These are phyloP conservation scores for Mythimna pallens DNA, from an alignment of 2,888 invertebrate species.

Conservation along the genomic window DNA sequence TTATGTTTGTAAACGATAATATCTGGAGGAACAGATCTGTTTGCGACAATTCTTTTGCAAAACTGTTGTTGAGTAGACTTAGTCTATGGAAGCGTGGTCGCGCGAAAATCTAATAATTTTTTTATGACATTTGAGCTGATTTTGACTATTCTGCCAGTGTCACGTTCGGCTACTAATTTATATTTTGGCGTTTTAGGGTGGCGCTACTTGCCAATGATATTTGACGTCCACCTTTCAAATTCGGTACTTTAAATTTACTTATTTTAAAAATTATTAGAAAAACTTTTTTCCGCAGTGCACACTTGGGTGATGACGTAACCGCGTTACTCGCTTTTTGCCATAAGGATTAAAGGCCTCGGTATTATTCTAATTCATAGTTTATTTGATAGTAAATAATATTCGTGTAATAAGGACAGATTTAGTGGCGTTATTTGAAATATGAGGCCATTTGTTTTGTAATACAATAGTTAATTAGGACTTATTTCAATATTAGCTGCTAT, in stretches of 20 bases:
- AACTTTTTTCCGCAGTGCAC: not conserved
- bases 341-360: not conserved
- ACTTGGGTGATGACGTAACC: not conserved
- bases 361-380: conserved; percentile 50
- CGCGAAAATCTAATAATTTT: not conserved
- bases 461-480: conserved; percentile 52
- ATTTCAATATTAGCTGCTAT: conserved; percentile 35
- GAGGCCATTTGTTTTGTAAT: conserved; percentile 45
- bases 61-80: not conserved
- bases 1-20: not conserved
- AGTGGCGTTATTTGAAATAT: conserved; percentile 40
- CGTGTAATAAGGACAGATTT: conserved; percentile 53
- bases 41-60: not conserved
- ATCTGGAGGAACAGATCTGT: not conserved
- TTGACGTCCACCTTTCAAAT: not conserved
- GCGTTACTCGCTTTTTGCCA: not conserved
- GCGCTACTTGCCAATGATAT: not conserved
- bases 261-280: not conserved
- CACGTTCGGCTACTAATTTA: no score
- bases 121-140: not conserved
- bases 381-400: conserved; percentile 55
- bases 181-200: not conserved
- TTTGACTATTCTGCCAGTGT: no score
- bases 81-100: no score
- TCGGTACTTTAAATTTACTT: not conserved